Evolutionary conservation across 2,888 invertebrate genomes (phyloP), one percentile per base, ranked within the genome.

Genomic region (Acrobasis suavella): DNA sequence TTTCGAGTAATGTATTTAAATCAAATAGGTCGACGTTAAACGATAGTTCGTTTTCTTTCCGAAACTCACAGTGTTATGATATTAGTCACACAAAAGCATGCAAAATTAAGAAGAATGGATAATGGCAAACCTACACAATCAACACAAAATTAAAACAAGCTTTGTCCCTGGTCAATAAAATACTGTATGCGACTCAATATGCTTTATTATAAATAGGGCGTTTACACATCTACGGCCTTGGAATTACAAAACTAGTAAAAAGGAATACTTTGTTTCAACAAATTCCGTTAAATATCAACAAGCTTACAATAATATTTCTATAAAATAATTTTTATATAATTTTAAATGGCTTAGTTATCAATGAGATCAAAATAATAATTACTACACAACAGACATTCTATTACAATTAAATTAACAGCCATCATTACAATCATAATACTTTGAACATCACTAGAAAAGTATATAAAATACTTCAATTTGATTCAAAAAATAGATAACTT

Each of bases 81-180:
- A 55, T 55, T 55, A 17, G 16, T 42, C 22, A 52, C 22, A 15
- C 9, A 65, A 63, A 69, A 70, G 69, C 80, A 81, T 81, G 82
- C 80, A 82, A 81, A 82, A 75, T 78, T 68, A 82, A 77, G 67
- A 14, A 32, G 62, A 71, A 73, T 71, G 78, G 86, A 87, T 88
- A 88, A 82, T 91, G 92, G 92, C 92, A 92, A 92, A 92, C 92
- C 91, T 91, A 83, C 88, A 92, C 92, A 91, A 91, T 81, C 75
- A 91, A 90, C 85, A 83, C 68, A 83, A 86, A 85, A 82, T 72
- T 67, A 75, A 82, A 85, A 79, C 72, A 83, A 81, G 79, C 79
- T 77, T 75, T 79, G 78, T 77, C 37, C 74, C 69, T 72, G 62
- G 67, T 74, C 78, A 92, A 92, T 91, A 86, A 92, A 91, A 92